Percentiles rank a stretch among this genome's conserved stretches.
These are phyloP conservation scores for Polydrusus pterygomalis DNA, from an alignment of 2,888 invertebrate species.

Conservation along the genomic window DNA sequence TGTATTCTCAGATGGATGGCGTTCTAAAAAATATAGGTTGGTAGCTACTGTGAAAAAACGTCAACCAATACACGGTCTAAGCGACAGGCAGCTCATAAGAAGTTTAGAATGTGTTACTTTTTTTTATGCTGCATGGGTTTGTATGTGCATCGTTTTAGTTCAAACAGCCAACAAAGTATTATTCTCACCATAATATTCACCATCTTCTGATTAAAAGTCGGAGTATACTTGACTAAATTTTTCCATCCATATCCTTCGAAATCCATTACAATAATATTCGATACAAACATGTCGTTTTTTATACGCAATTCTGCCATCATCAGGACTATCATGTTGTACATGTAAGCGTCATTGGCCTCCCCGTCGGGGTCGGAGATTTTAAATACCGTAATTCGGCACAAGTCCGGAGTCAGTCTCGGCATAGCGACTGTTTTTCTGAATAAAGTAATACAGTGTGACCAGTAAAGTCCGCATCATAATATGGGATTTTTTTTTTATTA, in stretches of 20 bases:
- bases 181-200: slow-evolving; percentile 59
- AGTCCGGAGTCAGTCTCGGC: slow-evolving; percentile 72
- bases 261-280: slow-evolving; percentile 60
- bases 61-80: too few relatives aligned
- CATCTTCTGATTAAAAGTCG: slow-evolving; percentile 58
- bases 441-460: too few relatives aligned
- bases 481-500: too few relatives aligned
- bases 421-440: slow-evolving; percentile 66
- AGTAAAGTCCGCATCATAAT: too few relatives aligned
- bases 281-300: slow-evolving; percentile 56
- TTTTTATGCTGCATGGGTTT: too few relatives aligned
- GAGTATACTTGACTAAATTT: slow-evolving; percentile 61
- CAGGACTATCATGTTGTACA: slow-evolving; percentile 55
- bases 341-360: slow-evolving; percentile 56
- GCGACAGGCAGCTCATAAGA: too few relatives aligned
- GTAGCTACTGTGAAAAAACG: too few relatives aligned
- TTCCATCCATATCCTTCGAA: slow-evolving; percentile 53
- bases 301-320: slow-evolving; percentile 60
- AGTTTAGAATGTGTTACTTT: too few relatives aligned
- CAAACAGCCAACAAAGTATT: too few relatives aligned
- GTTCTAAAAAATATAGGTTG: slow-evolving; percentile 42
- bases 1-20: slow-evolving; percentile 49
- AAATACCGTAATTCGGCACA: slow-evolving; percentile 71
- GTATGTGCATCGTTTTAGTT: too few relatives aligned
- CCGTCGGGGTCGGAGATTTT: slow-evolving; percentile 63